Conservation (phyloP, 2,888 invertebrate species). For the Pyrrhia umbra region DNA sequence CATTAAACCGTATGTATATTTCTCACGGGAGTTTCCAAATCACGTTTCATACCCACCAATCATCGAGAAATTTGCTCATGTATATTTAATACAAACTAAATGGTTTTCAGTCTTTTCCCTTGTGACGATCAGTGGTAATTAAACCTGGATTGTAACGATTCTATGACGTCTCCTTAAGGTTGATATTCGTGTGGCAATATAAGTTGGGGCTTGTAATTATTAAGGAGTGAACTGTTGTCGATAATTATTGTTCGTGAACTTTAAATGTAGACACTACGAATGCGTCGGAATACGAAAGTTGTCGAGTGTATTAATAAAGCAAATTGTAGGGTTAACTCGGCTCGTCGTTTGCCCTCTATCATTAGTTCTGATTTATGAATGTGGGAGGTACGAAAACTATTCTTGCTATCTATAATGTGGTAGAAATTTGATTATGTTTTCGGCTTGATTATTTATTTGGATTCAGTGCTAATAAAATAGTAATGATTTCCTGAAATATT, state of each 20-base stretch:
- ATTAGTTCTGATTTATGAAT: slow-evolving; percentile 56
- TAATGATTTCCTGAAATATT: too few species aligned
- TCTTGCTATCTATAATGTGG: not conserved
- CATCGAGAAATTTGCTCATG: slow-evolving; percentile 82
- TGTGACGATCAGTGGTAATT: slow-evolving; percentile 80
- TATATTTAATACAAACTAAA: slow-evolving; percentile 85
- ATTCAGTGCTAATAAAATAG: too few species aligned
- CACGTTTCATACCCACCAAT: slow-evolving; percentile 82
- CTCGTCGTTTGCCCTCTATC: slow-evolving; percentile 45
- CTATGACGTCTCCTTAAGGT: slow-evolving; percentile 63
- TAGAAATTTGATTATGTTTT: not conserved
- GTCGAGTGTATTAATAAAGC: slow-evolving; percentile 52
- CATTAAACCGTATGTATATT: slow-evolving; percentile 68
- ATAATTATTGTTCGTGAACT: slow-evolving; percentile 82
- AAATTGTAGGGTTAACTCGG: slow-evolving; percentile 57
- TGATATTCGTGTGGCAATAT: slow-evolving; percentile 52
- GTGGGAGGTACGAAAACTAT: slow-evolving; percentile 38
- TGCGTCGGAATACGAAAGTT: slow-evolving; percentile 53
- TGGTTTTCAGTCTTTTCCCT: slow-evolving; percentile 86
- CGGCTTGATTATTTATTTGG: too few species aligned
- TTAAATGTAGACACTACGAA: slow-evolving; percentile 64
- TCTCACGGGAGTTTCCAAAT: slow-evolving; percentile 81
- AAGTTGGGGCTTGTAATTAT: slow-evolving; percentile 75
- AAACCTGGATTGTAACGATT: slow-evolving; percentile 59
- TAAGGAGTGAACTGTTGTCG: slow-evolving; percentile 83